These are phyloP conservation scores for Scopus umbretta DNA, from an alignment of 2,113 vertebrate species.

Conservation along the genomic window DNA sequence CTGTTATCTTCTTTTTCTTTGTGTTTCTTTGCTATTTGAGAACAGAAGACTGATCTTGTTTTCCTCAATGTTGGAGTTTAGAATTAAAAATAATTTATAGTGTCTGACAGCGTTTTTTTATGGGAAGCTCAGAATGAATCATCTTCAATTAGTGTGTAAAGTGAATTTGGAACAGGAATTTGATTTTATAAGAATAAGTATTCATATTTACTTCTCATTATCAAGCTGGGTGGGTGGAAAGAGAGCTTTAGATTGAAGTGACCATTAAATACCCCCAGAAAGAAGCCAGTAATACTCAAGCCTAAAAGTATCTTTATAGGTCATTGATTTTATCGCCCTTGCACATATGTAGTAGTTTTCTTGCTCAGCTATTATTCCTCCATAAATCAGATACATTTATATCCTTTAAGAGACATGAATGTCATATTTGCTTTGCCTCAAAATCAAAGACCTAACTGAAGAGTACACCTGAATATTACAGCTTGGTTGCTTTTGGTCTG, in stretches of 20 bases:
- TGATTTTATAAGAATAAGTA: conserved; percentile 22
- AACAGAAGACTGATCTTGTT: background rate
- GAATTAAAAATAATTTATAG: background rate
- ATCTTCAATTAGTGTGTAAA: conserved; percentile 43
- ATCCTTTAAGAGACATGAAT: background rate
- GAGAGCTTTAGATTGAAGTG: background rate
- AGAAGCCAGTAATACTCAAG: background rate
- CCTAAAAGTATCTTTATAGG: background rate
- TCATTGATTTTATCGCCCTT: background rate
- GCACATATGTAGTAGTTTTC: background rate
- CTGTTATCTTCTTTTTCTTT: background rate
- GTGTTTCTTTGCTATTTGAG: background rate
- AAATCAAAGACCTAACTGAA: background rate
- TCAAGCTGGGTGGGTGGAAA: background rate
- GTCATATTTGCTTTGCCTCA: background rate
- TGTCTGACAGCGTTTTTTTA: conserved; percentile 30
- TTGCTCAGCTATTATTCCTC: background rate
- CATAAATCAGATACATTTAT: background rate
- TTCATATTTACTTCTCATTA: background rate
- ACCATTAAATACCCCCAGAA: background rate
- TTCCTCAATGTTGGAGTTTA: background rate
- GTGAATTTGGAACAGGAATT: background rate
- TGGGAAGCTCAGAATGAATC: conserved; percentile 43
- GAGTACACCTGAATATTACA: background rate
- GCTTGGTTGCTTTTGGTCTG: background rate